Evolutionary conservation across 2,113 vertebrate species (phyloP).

Genomic region (Lethenteron reissneri): DNA sequence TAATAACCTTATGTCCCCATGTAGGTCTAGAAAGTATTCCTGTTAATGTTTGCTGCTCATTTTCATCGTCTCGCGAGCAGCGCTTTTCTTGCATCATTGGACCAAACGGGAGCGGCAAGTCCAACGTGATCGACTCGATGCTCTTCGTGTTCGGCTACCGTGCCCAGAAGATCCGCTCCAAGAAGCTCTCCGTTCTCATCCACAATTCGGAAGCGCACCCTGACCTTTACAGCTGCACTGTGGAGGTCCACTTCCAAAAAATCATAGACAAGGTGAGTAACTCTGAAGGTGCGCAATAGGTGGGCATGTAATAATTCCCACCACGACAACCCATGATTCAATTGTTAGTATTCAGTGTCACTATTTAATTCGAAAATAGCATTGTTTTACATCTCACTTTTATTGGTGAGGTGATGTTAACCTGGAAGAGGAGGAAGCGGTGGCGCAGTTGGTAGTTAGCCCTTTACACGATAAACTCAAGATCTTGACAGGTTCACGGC

Average conservation of each 20-base stretch:
- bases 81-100: constrained; percentile 95
- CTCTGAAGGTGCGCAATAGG: background rate
- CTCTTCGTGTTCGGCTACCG: constrained; percentile 97
- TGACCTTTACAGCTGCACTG: constrained; percentile 71
- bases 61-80: constrained; percentile 24
- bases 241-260: constrained; percentile 94
- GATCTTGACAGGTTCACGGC: too few relatives aligned
- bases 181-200: constrained; percentile 86
- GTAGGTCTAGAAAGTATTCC: too few relatives aligned
- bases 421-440: too few relatives aligned
- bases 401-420: too few relatives aligned
- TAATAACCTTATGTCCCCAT: too few relatives aligned
- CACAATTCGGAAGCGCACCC: constrained; percentile 67
- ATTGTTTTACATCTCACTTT: too few relatives aligned
- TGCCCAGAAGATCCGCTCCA: constrained; percentile 93
- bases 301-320: too few relatives aligned
- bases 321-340: too few relatives aligned
- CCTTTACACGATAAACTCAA: too few relatives aligned
- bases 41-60: constrained; percentile 10
- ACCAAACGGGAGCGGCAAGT: constrained; percentile 93
- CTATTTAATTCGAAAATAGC: too few relatives aligned
- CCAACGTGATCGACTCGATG: constrained; percentile 96
- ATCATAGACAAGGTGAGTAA: constrained; percentile 74
- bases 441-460: too few relatives aligned
- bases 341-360: too few relatives aligned